Evolutionary conservation across 1,140 invertebrate genomes (phyloP).

Genomic region (Drosophila ficusphila): DNA sequence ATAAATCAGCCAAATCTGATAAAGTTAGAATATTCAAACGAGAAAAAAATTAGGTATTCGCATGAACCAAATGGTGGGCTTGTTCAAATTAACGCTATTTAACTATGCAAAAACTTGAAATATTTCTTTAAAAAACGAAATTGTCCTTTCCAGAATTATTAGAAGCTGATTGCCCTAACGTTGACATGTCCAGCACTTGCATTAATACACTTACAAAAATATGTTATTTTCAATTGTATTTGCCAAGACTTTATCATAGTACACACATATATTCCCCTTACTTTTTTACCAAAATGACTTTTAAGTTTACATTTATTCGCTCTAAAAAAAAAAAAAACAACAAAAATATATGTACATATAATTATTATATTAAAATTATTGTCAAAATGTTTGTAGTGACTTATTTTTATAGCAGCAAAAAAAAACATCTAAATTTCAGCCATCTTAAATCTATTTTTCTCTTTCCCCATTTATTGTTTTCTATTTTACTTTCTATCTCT

Average conservation of each 20-base stretch:
- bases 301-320: conserved; percentile 13
- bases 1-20: too few species aligned
- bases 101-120: too few species aligned
- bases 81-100: too few species aligned
- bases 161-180: not conserved
- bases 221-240: not conserved
- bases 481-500: conserved; percentile 68
- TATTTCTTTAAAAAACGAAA: too few species aligned
- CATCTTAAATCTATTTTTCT: conserved; percentile 45
- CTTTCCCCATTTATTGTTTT: conserved; percentile 72
- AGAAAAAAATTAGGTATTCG: not conserved
- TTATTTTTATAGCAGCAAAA: conserved; percentile 2
- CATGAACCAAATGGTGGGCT: too few species aligned
- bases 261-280: not conserved
- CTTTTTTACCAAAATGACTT: not conserved
- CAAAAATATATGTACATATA: not conserved
- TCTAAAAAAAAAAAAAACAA: conserved; percentile 2
- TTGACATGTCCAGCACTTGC: not conserved
- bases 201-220: not conserved
- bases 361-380: not conserved
- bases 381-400: not conserved
- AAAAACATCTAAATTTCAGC: conserved; percentile 42
- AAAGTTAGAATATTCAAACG: not conserved
- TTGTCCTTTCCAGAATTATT: conserved; percentile 8
- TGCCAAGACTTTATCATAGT: not conserved